Evolutionary conservation across 2,888 invertebrate species (phyloP), one percentile per base, ranked within the genome.

Genomic region (Ischnura elegans): DNA sequence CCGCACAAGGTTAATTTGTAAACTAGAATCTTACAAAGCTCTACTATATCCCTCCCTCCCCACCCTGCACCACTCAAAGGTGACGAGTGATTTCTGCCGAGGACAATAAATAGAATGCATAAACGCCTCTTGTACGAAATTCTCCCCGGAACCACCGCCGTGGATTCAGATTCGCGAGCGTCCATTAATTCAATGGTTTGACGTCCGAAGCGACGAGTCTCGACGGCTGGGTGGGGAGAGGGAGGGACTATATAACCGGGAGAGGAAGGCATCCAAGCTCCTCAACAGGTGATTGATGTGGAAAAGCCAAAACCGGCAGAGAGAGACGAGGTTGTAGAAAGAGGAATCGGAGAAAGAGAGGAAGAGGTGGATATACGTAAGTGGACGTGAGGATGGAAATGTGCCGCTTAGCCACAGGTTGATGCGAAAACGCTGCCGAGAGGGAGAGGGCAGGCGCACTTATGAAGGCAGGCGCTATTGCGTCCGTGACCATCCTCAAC

Each of bases 231-330:
- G 76, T 19, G 51, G 47, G 19, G 51, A 51, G 51, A 51, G 51
- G 2, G 51, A 51, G 51, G 36, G 76, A 36, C 29, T 36, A 21
- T 76, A 76, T 76, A 29, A 13, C 76, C 36, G 76, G 76, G 29
- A 36, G 36, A 29, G 76, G 25, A 25, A 76, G 76, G 76, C 29
- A 8, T 36, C 36, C 76, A 29, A 36, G 29, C 61, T 61, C 16
- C 76, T 76, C 76, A 76, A 76, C 76, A 76, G 76, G 76, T 76
- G 76, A 76, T 76, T 76, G 76, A 76, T 76, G 76, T 25, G 76
- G 76, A 76, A 76, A 76, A 76, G 76, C 76, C 76, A 36, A 76
- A 76, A 76, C 76, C 29, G 36, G 29, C 29, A 36, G 19, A 16
- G 61, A 61, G 25, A 25, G 2, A 16, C 6, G 47, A 47, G 16